phyloP scores from a whole-genome alignment of 1,140 invertebrate genomes.

The Drepana arcuata region DNA sequence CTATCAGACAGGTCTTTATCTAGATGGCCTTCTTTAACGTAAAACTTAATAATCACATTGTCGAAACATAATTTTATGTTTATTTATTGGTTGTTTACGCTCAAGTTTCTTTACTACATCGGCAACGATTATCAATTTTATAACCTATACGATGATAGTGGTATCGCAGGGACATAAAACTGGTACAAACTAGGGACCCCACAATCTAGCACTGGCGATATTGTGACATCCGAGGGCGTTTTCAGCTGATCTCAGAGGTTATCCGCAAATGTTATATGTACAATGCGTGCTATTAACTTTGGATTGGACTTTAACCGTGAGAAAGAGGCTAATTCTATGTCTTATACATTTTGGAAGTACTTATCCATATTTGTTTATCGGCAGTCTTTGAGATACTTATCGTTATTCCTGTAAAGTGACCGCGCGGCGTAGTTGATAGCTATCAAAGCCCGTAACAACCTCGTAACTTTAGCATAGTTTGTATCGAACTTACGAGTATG shows the following conservation, averaged over 20 bases:
- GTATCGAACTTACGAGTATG: no score
- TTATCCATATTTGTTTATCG: conserved; percentile 48
- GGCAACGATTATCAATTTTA: conserved; percentile 55
- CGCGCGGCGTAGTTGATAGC: conserved; percentile 30
- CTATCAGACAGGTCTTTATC: conserved; percentile 16
- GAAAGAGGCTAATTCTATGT: no score
- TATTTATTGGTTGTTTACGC: conserved; percentile 25
- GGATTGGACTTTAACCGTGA: no score
- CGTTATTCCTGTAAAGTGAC: conserved; percentile 37
- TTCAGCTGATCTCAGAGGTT: conserved; percentile 12
- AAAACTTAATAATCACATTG: conserved; percentile 16
- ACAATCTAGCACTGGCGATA: conserved; percentile 23
- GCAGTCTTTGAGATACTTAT: conserved; percentile 35
- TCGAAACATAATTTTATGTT: conserved; percentile 23
- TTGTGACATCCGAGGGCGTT: conserved; percentile 18
- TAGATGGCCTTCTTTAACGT: conserved; percentile 17
- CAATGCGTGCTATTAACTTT: conserved; percentile 11
- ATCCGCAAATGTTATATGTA: no score
- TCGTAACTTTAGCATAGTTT: conserved; percentile 25
- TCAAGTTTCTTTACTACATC: conserved; percentile 39
- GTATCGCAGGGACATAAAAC: conserved; percentile 56
- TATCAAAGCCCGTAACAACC: conserved; percentile 22
- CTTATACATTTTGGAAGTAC: no score
- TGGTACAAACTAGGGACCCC: conserved; percentile 37
- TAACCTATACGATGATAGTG: conserved; percentile 45